phyloP scores from a whole-genome alignment of 2,797 vertebrate species.

The Lagocephalus sceleratus region DNA sequence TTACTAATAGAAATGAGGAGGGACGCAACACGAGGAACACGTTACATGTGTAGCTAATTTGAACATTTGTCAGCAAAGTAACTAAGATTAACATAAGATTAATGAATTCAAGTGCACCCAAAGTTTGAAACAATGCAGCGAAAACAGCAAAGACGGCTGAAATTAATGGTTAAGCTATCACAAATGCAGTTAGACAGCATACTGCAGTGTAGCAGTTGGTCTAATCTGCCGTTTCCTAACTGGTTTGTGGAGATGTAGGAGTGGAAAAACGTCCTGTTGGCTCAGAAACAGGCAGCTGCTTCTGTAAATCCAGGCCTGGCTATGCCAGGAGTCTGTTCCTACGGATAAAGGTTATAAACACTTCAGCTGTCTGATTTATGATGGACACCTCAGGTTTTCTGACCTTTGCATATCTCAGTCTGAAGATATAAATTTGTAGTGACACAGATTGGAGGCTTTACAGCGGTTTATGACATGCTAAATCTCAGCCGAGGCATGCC shows the following conservation, averaged over 20 bases:
- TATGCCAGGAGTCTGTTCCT: conserved; percentile 79
- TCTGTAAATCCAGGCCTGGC: conserved; percentile 72
- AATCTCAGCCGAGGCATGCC: conserved; percentile 73
- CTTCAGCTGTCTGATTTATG: conserved; percentile 81
- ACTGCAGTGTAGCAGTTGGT: conserved; percentile 44
- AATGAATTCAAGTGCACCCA: no score
- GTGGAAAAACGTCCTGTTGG: conserved; percentile 45
- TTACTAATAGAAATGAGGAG: no score
- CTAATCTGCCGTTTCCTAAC: conserved; percentile 51
- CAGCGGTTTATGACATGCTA: conserved; percentile 83
- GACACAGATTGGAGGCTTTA: conserved; percentile 85
- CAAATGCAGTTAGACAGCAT: conserved; percentile 15
- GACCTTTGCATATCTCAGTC: conserved; percentile 85
- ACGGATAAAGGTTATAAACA: conserved; percentile 83
- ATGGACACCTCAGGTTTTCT: conserved; percentile 81
- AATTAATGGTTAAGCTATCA: neutral
- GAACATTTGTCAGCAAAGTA: no score
- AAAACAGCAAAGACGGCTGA: no score
- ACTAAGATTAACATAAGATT: no score
- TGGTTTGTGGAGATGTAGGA: conserved; percentile 41
- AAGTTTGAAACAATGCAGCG: no score
- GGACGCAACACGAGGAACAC: no score
- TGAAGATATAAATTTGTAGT: conserved; percentile 83
- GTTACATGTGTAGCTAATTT: no score
- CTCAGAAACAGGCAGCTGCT: conserved; percentile 55